A percentile compares a stretch with the other conserved stretches of the same genome.
These are phyloP conservation scores for Takifugu ocellatus DNA, from an alignment of 2,797 vertebrate genomes.

Conservation along the genomic window DNA sequence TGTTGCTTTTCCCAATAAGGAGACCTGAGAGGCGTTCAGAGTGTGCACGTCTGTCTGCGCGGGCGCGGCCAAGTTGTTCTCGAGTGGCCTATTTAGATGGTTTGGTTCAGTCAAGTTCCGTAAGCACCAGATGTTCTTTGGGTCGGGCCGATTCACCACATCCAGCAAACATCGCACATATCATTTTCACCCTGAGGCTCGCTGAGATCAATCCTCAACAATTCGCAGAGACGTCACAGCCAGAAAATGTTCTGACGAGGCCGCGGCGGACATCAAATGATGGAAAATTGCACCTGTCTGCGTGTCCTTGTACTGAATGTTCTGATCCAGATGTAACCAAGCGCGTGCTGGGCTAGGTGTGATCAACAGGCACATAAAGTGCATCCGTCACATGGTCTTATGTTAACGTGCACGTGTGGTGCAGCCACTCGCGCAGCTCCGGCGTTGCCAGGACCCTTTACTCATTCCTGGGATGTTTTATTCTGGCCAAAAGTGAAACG, in stretches of 20 bases:
- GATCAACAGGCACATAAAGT: conserved; percentile 10
- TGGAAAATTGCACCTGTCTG: not conserved
- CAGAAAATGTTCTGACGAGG: not conserved
- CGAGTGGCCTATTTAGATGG: conserved; percentile 18
- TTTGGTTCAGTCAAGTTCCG: conserved; percentile 44
- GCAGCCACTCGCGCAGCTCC: too few relatives aligned
- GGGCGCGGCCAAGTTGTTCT: not conserved
- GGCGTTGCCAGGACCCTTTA: too few relatives aligned
- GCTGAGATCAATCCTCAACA: conserved; percentile 20
- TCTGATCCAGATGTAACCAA: conserved; percentile 4
- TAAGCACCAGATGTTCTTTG: conserved; percentile 33
- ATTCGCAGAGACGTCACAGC: conserved; percentile 1
- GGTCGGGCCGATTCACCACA: conserved; percentile 33
- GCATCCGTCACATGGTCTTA: conserved; percentile 1
- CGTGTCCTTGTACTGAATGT: too few relatives aligned
- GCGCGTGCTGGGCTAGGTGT: conserved; percentile 5
- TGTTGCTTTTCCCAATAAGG: conserved; percentile 1
- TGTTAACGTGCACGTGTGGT: conserved; percentile 4
- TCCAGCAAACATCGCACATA: conserved; percentile 34
- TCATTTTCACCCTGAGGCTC: conserved; percentile 31
- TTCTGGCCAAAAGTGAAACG: too few relatives aligned
- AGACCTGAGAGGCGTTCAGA: not conserved
- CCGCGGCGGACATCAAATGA: too few relatives aligned
- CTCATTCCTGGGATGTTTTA: too few relatives aligned
- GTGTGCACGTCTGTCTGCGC: not conserved